These are phyloP conservation scores for Eurytoma californica DNA, from an alignment of 2,888 invertebrate species.

Conservation along the genomic window DNA sequence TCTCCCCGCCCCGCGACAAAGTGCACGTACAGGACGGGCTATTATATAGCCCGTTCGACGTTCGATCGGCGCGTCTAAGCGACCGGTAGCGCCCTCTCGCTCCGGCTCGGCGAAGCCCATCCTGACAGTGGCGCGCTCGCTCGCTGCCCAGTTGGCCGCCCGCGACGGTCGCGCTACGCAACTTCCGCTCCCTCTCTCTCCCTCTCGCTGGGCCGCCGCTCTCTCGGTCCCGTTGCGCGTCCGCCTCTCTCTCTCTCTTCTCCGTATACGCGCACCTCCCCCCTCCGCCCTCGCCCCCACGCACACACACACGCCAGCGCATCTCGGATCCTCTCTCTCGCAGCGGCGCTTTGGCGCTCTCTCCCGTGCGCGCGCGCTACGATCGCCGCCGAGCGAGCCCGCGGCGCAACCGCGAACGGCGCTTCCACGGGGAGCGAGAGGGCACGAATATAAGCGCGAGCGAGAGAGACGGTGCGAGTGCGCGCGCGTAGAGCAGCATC, in stretches of 20 bases:
- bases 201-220: not conserved
- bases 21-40: too few relatives aligned
- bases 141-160: not conserved
- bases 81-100: conserved; percentile 22
- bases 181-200: conserved; percentile 48
- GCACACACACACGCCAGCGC: too few relatives aligned
- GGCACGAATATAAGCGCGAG: too few relatives aligned
- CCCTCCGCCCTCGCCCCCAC: too few relatives aligned
- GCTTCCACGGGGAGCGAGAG: too few relatives aligned
- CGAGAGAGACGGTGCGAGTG: conserved; percentile 26
- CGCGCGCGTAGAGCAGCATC: conserved; percentile 44
- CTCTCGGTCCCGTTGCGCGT: too few relatives aligned
- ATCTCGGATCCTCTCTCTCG: not conserved
- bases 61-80: conserved; percentile 10
- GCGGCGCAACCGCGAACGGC: not conserved
- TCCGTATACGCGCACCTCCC: too few relatives aligned
- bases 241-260: not conserved
- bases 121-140: not conserved
- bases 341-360: conserved; percentile 17
- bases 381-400: conserved; percentile 11
- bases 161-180: conserved; percentile 33
- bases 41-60: not conserved
- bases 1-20: not conserved
- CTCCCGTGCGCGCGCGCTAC: conserved; percentile 6
- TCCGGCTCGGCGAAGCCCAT: not conserved